phyloP scores from a whole-genome alignment of 2,113 vertebrate species.

The Epinephelus fuscoguttatus region DNA sequence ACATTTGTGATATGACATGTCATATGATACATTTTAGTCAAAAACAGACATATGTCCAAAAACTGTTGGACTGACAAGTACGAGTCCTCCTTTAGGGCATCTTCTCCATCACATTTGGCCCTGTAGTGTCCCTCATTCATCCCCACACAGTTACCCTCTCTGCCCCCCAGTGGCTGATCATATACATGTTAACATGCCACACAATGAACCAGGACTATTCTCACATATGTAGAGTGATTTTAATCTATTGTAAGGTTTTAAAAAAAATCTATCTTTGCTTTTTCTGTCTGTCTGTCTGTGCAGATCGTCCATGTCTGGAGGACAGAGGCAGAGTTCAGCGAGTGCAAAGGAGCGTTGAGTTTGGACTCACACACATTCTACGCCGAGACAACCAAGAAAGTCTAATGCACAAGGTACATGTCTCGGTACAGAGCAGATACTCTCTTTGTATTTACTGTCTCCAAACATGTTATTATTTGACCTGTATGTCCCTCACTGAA shows the following conservation, averaged over 20 bases:
- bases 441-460: neutral
- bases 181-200: neutral
- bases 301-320: constrained; percentile 91
- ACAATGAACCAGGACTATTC: neutral
- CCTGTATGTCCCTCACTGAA: neutral
- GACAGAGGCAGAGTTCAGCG: constrained; percentile 88
- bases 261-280: neutral
- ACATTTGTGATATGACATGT: no score
- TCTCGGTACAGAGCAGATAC: neutral
- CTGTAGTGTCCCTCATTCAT: neutral
- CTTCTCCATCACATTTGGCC: neutral
- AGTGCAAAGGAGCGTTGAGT: constrained; percentile 86
- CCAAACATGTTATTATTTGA: constrained; percentile 48
- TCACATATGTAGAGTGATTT: neutral
- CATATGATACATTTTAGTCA: no score
- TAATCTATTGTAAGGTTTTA: neutral
- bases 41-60: neutral
- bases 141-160: neutral
- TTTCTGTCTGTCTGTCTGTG: neutral
- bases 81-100: neutral
- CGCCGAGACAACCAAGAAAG: constrained; percentile 88
- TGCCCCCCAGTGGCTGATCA: constrained; percentile 27
- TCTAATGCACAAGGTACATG: constrained; percentile 87
- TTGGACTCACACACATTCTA: constrained; percentile 88
- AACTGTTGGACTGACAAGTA: neutral